phyloP scores from a whole-genome alignment of 1,140 invertebrate species.

The Trichogramma pretiosum region DNA sequence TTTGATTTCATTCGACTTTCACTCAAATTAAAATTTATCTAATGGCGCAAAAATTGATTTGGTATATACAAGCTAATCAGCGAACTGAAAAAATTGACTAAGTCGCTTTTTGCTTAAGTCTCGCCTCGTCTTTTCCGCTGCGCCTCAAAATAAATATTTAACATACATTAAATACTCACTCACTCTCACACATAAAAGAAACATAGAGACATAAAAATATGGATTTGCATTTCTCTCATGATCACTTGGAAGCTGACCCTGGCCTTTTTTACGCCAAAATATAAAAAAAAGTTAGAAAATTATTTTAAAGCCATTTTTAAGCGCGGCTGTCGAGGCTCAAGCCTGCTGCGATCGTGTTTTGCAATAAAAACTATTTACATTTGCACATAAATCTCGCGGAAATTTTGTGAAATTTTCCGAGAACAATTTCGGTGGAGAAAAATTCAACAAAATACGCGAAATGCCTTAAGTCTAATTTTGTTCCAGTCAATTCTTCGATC shows the following conservation, averaged over 20 bases:
- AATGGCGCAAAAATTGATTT: conserved; percentile 13
- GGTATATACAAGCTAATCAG: conserved; percentile 19
- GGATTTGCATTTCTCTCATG: conserved; percentile 12
- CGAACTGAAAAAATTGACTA: conserved; percentile 18
- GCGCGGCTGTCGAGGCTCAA: conserved; percentile 3
- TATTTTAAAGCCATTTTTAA: conserved; percentile 13
- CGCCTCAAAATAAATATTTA: conserved; percentile 9
- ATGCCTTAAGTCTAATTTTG: too few species aligned
- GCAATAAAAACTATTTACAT: conserved; percentile 14
- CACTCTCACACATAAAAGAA: conserved; percentile 6
- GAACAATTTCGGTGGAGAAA: background rate
- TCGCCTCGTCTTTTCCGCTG: conserved; percentile 15
- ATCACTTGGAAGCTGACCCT: background rate
- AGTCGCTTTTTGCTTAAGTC: conserved; percentile 19
- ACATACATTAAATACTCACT: conserved; percentile 3
- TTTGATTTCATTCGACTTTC: too few species aligned
- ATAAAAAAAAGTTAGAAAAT: background rate
- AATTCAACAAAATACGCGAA: background rate
- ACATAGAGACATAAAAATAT: conserved; percentile 4
- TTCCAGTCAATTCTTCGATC: too few species aligned
- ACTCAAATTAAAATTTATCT: too few species aligned
- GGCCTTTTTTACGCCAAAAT: conserved; percentile 1
- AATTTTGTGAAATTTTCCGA: background rate
- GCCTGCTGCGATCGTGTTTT: conserved; percentile 2
- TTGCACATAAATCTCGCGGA: conserved; percentile 10